Percentiles rank a stretch among this genome's conserved stretches.
phyloP scores from a whole-genome alignment of 1,140 invertebrate genomes.

The Lysiphlebus fabarum region DNA sequence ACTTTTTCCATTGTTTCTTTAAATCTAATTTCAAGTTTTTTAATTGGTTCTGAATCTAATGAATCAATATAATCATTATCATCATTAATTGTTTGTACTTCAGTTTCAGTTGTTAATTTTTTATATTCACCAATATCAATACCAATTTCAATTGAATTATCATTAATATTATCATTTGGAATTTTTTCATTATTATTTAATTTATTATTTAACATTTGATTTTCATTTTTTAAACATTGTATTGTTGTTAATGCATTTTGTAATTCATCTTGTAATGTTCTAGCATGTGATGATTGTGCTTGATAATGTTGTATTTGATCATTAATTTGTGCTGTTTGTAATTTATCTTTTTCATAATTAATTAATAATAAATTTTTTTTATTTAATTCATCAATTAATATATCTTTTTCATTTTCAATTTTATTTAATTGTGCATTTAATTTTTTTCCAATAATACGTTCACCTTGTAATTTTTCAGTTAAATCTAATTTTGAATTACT shows the following conservation, averaged over 20 bases:
- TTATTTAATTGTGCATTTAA: conserved; percentile 67
- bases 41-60: conserved; percentile 63
- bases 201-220: conserved; percentile 27
- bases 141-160: not conserved
- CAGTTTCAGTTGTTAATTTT: conserved; percentile 26
- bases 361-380: conserved; percentile 68
- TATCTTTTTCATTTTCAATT: conserved; percentile 66
- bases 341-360: conserved; percentile 60
- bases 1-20: conserved; percentile 83
- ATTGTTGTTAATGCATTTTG: conserved; percentile 55
- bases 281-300: conserved; percentile 62
- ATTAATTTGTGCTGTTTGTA: conserved; percentile 61
- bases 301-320: conserved; percentile 69
- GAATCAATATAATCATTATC: conserved; percentile 13
- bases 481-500: conserved; percentile 81
- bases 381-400: conserved; percentile 60
- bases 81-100: conserved; percentile 16
- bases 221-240: conserved; percentile 34
- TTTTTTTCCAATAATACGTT: conserved; percentile 75
- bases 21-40: conserved; percentile 80
- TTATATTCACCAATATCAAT: conserved; percentile 14
- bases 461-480: conserved; percentile 75
- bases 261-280: conserved; percentile 64
- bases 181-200: conserved; percentile 20
- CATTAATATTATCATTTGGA: not conserved